Evolutionary conservation across 1,140 invertebrate genomes (phyloP).

Genomic region (Aphidius ervi): DNA sequence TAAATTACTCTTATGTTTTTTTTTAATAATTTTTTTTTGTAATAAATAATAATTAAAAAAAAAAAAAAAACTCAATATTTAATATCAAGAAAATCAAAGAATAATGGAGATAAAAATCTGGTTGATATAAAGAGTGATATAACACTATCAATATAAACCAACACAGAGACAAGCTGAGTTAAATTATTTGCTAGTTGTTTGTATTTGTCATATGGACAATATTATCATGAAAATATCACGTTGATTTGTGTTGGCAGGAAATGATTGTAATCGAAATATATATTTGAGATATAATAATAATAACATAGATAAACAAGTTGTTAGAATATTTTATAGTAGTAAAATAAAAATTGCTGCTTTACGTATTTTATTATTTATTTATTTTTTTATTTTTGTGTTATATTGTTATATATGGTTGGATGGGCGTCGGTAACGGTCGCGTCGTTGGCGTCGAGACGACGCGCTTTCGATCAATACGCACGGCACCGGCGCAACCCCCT

Average conservation of each 20-base stretch:
- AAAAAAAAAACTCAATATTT: neutral
- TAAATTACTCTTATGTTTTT: too few species aligned
- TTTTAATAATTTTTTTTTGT: neutral
- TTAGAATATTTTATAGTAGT: neutral
- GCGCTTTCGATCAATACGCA: conserved; percentile 44
- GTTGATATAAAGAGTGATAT: too few species aligned
- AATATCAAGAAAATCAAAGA: neutral
- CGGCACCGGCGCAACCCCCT: conserved; percentile 28
- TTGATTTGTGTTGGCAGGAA: too few species aligned
- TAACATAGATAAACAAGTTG: too few species aligned
- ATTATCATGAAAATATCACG: neutral
- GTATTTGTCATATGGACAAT: neutral
- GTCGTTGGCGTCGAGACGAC: conserved; percentile 26
- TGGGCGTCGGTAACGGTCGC: conserved; percentile 29
- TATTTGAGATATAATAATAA: too few species aligned
- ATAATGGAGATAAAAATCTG: neutral
- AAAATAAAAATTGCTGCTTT: conserved; percentile 13
- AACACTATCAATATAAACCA: too few species aligned
- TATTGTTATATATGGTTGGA: conserved; percentile 8
- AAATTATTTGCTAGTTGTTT: too few species aligned
- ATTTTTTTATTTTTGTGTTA: too few species aligned
- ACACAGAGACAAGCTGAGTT: too few species aligned
- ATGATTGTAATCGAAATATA: too few species aligned
- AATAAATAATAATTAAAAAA: too few species aligned
- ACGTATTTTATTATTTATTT: too few species aligned